Evolutionary conservation across 2,888 invertebrate genomes (phyloP), one percentile per base, ranked within the genome.

Genomic region (Drosophila nr. medialis): DNA sequence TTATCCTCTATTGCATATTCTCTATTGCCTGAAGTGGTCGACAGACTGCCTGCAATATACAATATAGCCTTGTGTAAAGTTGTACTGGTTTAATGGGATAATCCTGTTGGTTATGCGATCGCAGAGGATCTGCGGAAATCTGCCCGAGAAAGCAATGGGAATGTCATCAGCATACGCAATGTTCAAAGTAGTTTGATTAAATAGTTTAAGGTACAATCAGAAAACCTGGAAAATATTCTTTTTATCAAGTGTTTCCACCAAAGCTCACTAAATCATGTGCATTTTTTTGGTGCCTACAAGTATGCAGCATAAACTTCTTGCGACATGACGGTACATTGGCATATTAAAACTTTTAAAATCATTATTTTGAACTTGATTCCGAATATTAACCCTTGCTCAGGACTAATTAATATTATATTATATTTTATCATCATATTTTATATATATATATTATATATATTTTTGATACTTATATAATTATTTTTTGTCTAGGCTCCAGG

Each of bases 241-340:
- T 10, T 55, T 60, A 75, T 60, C 45, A 32, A 38, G 58, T 51
- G 7, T 24, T 21, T 13, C 2, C 27, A 53, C 74, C 75, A 69
- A 69, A 74, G 69, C 51, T 55, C 27, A n/a, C 11, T 13, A 36
- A 29, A 24, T 5, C 4, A n/a, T 2, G 8, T 18, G 27, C n/a
- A 54, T 32, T 32, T 24, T 13, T 15, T 2, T 8, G 0, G 10
- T 4, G 21, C 67, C 27, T 11, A 6, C 58, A 54, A 54, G 53
- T 62, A 73, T 67, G 73, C 67, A 64, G 10, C 29, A 21, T 0
- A 49, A 29, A 56, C 5, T 29, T 24, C 1, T 32, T n/a, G 15
- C n/a, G 15, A 18, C 6, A 18, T 27, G 6, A 15, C 13, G 8
- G 15, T 21, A 2, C 8, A 3, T 38, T 8, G 38, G 38, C 38